phyloP scores from a whole-genome alignment of 2,797 vertebrate genomes.

The Schizopygopsis malacanthus region DNA sequence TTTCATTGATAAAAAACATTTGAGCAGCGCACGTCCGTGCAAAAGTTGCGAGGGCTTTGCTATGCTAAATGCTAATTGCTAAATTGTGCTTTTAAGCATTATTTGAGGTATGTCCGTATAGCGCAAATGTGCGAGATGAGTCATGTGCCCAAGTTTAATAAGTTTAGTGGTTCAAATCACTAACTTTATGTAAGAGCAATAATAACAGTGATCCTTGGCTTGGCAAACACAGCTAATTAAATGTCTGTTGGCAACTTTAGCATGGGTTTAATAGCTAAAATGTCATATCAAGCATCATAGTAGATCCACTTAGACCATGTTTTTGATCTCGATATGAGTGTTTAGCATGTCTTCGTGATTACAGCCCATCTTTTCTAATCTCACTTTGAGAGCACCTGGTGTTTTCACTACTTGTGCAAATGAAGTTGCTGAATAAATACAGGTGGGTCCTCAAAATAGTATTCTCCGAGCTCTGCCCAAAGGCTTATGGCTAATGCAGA shows the following conservation, averaged over 20 bases:
- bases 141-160: not conserved
- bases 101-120: not conserved
- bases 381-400: conserved; percentile 47
- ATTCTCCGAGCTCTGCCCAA: conserved; percentile 42
- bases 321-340: conserved; percentile 31
- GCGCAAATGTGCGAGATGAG: not conserved
- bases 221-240: not conserved
- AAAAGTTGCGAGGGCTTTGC: not conserved
- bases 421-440: conserved; percentile 64
- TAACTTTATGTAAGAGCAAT: not conserved
- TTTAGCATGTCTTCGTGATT: conserved; percentile 31
- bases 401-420: conserved; percentile 55
- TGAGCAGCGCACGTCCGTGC: not conserved
- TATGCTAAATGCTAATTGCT: not conserved
- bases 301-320: conserved; percentile 10
- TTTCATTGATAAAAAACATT: not conserved
- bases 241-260: not conserved
- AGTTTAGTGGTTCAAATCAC: not conserved
- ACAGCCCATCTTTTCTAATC: conserved; percentile 49
- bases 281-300: not conserved
- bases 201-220: not conserved
- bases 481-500: conserved; percentile 60
- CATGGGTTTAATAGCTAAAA: not conserved
- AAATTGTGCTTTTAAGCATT: not conserved
- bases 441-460: conserved; percentile 59